Conservation (phyloP, 2,888 invertebrate genomes). For the Leucoptera coffeella region DNA sequence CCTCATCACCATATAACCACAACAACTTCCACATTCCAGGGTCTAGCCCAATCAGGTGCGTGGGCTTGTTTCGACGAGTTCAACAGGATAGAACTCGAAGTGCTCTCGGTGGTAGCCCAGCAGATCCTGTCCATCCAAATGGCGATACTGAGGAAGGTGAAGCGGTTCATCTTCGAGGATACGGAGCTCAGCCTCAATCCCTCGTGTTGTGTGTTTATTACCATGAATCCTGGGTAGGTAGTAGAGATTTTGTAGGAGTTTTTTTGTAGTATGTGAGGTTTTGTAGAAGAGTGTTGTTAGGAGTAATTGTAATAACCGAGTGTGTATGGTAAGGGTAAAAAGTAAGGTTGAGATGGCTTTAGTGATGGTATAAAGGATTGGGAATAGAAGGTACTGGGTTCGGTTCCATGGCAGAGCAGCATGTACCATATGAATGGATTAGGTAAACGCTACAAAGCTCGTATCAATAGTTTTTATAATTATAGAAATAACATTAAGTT, state of each 20-base stretch:
- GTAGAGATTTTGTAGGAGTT: neutral
- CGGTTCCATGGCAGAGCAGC: too few relatives aligned
- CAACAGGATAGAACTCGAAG: constrained; percentile 88
- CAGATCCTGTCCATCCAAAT: constrained; percentile 89
- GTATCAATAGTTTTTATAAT: too few relatives aligned
- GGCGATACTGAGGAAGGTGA: constrained; percentile 72
- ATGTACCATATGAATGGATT: too few relatives aligned
- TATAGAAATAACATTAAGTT: too few relatives aligned
- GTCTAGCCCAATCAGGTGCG: constrained; percentile 84
- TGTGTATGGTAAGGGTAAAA: too few relatives aligned
- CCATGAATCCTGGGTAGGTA: constrained; percentile 85
- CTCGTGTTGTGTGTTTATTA: constrained; percentile 85
- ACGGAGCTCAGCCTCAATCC: constrained; percentile 84
- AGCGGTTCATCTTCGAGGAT: constrained; percentile 85
- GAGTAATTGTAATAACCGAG: too few relatives aligned
- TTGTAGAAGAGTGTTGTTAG: too few relatives aligned
- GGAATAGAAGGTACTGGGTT: too few relatives aligned
- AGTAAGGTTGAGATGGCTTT: too few relatives aligned
- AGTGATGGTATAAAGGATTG: too few relatives aligned
- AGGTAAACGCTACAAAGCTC: too few relatives aligned
- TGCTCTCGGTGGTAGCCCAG: constrained; percentile 89
- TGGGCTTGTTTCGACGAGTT: constrained; percentile 97
- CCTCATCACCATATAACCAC: neutral
- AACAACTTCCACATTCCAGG: constrained; percentile 31
- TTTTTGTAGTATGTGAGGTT: too few relatives aligned